Evolutionary conservation across 2,113 vertebrate genomes (phyloP), one percentile per base, ranked within the genome.

Genomic region (Tachysurus vachellii): DNA sequence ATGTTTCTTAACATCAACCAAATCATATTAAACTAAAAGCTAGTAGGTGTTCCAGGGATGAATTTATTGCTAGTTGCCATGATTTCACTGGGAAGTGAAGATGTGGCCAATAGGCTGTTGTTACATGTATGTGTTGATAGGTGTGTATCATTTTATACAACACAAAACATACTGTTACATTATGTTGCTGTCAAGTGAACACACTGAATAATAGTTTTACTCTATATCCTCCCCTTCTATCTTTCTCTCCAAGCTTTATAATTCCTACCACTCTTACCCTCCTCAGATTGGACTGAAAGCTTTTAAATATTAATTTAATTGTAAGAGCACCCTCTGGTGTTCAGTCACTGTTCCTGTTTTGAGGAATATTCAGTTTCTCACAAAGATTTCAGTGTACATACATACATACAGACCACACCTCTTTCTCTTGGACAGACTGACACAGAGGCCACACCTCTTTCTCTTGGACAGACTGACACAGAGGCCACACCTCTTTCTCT

Each of bases 261-360:
- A 57, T 50, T 70, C 47, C 42, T 86, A 54, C 14, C 70, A 16
- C 4, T 75, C 44, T 75, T 11, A 76, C 5, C 17, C 50, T 42
- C 57, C 23, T 54, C 68, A 59, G 44, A 73, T 5, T 86, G 28
- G 17, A 70, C 1, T 4, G 19, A 79, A 50, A 64, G 66, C 73
- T 7, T 75, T 54, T n/a, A 44, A 17, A 61, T 31, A 47, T 82
- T 85, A 3, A 31, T 56, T 56, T 71, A 86, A 76, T 3, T 86
- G 82, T 81, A 85, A 90, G 75, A 70, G 86, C 85, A 50, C 89
- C 89, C 87, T 42, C 89, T 71, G 54, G 70, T 90, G 86, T 88
- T 88, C 71, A 76, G 6, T 54, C 17, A 3, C 59, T 56, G 79
- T 68, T 62, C 53, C 59, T 59, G 26, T 11, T 56, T 26, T 73